phyloP scores from a whole-genome alignment of 2,797 vertebrate genomes.

The Sparus aurata region DNA sequence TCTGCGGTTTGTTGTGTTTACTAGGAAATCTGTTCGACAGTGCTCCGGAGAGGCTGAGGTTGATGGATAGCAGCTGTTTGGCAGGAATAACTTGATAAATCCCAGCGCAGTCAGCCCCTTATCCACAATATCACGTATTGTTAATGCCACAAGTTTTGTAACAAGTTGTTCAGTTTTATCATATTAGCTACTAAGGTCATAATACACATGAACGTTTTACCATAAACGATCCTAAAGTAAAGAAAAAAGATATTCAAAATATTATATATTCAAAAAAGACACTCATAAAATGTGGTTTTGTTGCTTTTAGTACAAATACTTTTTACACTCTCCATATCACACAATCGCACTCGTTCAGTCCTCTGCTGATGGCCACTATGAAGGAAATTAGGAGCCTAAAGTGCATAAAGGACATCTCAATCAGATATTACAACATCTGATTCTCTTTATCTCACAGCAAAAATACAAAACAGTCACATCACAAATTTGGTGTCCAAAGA shows the following conservation, averaged over 20 bases:
- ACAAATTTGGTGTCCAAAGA: neutral
- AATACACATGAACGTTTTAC: neutral
- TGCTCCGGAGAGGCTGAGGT: neutral
- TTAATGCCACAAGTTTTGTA: neutral
- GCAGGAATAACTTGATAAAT: neutral
- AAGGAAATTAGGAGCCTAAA: too few species aligned
- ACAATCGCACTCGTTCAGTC: neutral
- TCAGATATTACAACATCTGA: neutral
- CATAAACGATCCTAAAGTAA: neutral
- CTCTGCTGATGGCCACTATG: neutral
- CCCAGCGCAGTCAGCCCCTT: accelerated
- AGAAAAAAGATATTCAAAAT: neutral
- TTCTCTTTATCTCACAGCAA: neutral
- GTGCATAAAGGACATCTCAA: accelerated
- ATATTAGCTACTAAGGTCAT: neutral
- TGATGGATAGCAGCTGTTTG: neutral
- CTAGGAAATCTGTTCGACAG: neutral
- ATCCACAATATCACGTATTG: neutral
- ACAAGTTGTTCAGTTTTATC: neutral
- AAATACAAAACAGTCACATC: neutral
- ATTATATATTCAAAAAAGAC: too few species aligned
- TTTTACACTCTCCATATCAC: neutral
- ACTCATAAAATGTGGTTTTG: neutral
- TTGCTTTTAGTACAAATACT: neutral
- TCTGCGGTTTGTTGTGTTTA: accelerated